Evolutionary conservation across 1,140 invertebrate genomes (phyloP), one percentile per base, ranked within the genome.

Genomic region (Rhyzopertha dominica): DNA sequence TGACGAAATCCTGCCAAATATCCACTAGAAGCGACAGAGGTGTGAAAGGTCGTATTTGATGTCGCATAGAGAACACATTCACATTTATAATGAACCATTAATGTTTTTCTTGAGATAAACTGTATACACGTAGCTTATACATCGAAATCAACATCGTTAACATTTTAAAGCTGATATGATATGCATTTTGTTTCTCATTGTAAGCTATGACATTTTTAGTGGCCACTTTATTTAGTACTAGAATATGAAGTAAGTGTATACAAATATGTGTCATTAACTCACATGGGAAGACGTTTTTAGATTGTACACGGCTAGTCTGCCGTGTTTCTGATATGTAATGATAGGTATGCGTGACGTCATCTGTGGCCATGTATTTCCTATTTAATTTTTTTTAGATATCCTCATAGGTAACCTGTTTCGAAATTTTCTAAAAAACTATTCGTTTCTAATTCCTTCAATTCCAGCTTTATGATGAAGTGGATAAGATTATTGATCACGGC

Each of bases 251-350:
- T 37, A 38, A 30, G 46, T 46, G 47, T 23, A 23, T 38, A 38
- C 32, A 24, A 24, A 45, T 45, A 31, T 34, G 36, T 42, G 49
- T 49, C 41, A 51, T 48, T 35, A 56, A 49, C 48, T 57, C 39
- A 51, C 47, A 54, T 54, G 49, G 54, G 54, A 57, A 57, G 54
- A 57, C 54, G 44, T 51, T 53, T 54, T 51, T 38, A 54, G 54
- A 57, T 57, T 57, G 47, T 51, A 57, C 51, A 48, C 35, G 39
- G 52, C 47, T 43, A 19, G 19, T 26, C 42, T 30, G 13, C 23
- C 13, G 37, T 13, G 7, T 31, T 42, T 35, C 29, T 18, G 20
- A 22, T 35, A 29, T 26, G 3, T 22, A 13, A 23, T 13, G 28
- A 23, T 4, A 45, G 22, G 17, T 25, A 17, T 14, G n/a, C 23